These are phyloP conservation scores for Silurus meridionalis DNA, from an alignment of 2,113 vertebrate genomes.

Conservation along the genomic window DNA sequence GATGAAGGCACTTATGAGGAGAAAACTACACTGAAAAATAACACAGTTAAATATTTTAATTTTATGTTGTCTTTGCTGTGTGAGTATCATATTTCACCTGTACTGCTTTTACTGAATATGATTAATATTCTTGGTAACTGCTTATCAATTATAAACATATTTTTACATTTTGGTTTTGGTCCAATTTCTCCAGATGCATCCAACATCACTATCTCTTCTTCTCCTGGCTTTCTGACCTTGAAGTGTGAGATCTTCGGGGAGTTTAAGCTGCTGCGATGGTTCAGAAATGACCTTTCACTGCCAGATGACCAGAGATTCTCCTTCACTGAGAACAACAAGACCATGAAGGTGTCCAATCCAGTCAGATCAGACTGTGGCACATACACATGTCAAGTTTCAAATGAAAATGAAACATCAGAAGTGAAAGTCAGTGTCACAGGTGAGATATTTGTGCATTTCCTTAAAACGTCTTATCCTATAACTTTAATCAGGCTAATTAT, in stretches of 20 bases:
- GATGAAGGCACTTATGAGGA: conserved; percentile 53
- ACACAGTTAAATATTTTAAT: fast-evolving
- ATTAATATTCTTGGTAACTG: background rate
- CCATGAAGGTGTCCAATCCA: conserved; percentile 44
- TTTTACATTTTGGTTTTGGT: background rate
- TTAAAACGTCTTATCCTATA: too few species aligned
- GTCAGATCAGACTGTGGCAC: conserved; percentile 32
- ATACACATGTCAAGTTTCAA: conserved; percentile 51
- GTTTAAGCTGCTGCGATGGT: conserved; percentile 44
- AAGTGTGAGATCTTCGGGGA: background rate
- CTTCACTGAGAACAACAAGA: conserved; percentile 37
- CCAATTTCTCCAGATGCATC: conserved; percentile 22
- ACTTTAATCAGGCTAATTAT: too few species aligned
- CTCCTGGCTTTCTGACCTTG: background rate
- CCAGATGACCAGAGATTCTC: conserved; percentile 31
- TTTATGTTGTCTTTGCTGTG: conserved; percentile 47
- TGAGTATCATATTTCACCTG: conserved; percentile 44
- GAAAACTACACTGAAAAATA: background rate
- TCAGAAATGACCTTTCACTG: conserved; percentile 35
- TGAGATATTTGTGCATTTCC: too few species aligned
- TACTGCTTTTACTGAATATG: background rate
- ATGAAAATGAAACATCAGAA: background rate
- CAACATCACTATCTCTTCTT: conserved; percentile 5
- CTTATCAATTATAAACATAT: background rate
- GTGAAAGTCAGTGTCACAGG: too few species aligned